Evolutionary conservation across 2,113 vertebrate species (phyloP), one percentile per base, ranked within the genome.

Genomic region (Tachysurus fulvidraco): DNA sequence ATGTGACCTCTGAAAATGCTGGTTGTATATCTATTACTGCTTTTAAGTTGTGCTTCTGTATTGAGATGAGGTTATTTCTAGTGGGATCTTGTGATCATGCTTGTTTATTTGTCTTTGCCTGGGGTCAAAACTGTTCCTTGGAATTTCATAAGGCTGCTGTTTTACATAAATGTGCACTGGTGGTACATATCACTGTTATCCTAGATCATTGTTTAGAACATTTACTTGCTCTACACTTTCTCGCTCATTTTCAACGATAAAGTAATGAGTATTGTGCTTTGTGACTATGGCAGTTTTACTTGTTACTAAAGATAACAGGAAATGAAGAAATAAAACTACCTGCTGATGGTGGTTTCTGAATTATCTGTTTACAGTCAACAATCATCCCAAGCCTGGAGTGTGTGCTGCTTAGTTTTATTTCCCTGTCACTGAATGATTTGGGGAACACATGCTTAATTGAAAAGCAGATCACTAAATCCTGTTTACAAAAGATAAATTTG

Each of bases 21-120:
- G 14, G 30, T 52, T 10, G 55, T 17, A 41, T 52, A 19, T 50
- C 36, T 69, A 67, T 67, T 28, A 28, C 13, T 50, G 23, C 8
- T 50, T 4, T 50, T 54, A 25, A 55, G 50, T 67, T 78, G 6
- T 60, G 25, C 55, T 19, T 59, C 8, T 52, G 16, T 3, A 4
- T 25, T 74, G 52, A 65, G 19, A 65, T 65, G 59, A 59, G 73
- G 62, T 36, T 79, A 23, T 79, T 79, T 87, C 36, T 84, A 44
- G 44, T 55, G 36, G 52, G 36, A 23, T 79, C 81, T 78, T 69
- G 62, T 78, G 65, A 77, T 88, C n/a, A 28, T 55, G 83, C 62
- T 85, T 80, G 77, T 80, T 54, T 85, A 54, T 79, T 65, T 81
- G 64, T 81, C 55, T n/a, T 81, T 55, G 62, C 25, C 77, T 76